Evolutionary conservation across 2,888 invertebrate genomes (phyloP).

Genomic region (Glaucopsyche alexis): DNA sequence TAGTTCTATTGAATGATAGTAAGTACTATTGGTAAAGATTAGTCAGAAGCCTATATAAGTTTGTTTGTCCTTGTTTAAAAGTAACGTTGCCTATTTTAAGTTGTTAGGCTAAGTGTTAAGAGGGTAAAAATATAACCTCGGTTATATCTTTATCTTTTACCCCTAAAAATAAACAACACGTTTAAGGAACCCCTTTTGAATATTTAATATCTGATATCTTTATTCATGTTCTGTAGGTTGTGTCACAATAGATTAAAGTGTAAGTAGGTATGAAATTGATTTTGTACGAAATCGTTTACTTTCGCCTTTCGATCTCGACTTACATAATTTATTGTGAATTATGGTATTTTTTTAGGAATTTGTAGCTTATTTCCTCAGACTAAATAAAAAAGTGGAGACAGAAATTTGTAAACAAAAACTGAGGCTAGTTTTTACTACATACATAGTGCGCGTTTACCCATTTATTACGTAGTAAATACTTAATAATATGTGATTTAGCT

Average conservation of each 20-base stretch:
- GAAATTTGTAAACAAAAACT: too few species aligned
- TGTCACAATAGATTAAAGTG: constrained; percentile 24
- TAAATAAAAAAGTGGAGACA: too few species aligned
- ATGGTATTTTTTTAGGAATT: background rate
- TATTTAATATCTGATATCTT: constrained; percentile 25
- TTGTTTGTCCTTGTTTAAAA: too few species aligned
- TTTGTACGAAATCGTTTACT: constrained; percentile 16
- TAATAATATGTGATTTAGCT: too few species aligned
- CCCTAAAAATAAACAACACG: background rate
- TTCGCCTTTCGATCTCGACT: background rate
- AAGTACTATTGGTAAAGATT: too few species aligned
- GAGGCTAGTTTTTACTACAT: too few species aligned
- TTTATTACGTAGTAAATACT: too few species aligned
- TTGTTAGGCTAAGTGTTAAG: background rate
- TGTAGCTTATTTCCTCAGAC: background rate
- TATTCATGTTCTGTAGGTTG: constrained; percentile 1
- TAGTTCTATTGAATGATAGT: too few species aligned
- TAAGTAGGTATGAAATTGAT: constrained; percentile 25
- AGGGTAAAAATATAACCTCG: background rate
- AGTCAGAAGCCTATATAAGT: too few species aligned
- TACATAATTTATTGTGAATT: constrained; percentile 10
- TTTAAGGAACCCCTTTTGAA: background rate
- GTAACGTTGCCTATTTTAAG: too few species aligned
- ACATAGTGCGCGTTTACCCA: too few species aligned
- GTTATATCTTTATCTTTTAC: background rate